These are phyloP conservation scores for Lepisosteus osseus DNA, from an alignment of 2,113 vertebrate genomes.

Conservation along the genomic window DNA sequence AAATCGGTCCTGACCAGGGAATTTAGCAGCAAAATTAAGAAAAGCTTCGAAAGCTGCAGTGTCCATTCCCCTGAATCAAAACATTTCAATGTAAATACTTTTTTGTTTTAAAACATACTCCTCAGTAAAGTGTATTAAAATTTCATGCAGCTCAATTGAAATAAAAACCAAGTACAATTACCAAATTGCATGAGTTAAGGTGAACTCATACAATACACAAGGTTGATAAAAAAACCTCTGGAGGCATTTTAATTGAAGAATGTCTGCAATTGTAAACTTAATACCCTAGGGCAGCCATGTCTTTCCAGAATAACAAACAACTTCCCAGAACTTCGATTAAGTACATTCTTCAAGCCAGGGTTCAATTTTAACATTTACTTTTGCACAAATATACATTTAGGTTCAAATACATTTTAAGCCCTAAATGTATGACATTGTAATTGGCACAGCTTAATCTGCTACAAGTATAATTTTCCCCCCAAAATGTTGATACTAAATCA, in stretches of 20 bases:
- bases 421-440: not conserved
- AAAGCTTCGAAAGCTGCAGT: not conserved
- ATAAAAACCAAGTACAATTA: not conserved
- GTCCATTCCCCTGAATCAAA: not conserved
- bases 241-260: not conserved
- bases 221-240: not conserved
- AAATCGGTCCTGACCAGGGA: not conserved
- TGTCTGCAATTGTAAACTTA: not conserved
- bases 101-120: not conserved
- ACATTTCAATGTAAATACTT: not conserved
- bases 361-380: constrained; percentile 5
- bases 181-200: not conserved
- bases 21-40: constrained; percentile 2
- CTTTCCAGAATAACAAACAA: too few species aligned
- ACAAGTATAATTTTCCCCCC: not conserved
- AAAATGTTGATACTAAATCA: not conserved
- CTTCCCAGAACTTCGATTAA: not conserved
- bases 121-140: constrained; percentile 3
- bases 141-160: not conserved
- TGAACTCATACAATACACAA: not conserved
- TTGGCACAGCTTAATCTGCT: not conserved
- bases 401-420: not conserved
- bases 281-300: too few species aligned
- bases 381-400: not conserved
- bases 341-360: not conserved